These are phyloP conservation scores for Oscheius sp. DNA, from an alignment of 1,140 invertebrate species.

Conservation along the genomic window DNA sequence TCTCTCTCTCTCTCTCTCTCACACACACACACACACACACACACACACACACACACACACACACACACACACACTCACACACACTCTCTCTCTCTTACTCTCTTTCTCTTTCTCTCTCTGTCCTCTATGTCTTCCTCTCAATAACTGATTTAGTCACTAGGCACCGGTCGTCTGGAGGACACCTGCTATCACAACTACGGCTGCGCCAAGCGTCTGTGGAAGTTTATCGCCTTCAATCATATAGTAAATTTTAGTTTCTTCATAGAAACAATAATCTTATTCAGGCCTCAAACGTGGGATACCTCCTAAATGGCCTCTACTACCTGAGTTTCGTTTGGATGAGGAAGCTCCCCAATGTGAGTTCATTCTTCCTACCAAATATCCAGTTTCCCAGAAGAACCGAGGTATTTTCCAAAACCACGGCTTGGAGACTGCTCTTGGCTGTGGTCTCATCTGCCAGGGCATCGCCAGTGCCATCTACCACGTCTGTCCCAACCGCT, in stretches of 20 bases:
- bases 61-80: too few relatives aligned
- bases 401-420: not conserved
- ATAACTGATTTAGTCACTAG: not conserved
- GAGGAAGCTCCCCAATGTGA: not conserved
- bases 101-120: not conserved
- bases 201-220: not conserved
- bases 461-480: not conserved
- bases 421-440: not conserved
- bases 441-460: not conserved
- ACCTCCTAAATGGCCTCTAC: not conserved
- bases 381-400: not conserved
- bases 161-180: not conserved
- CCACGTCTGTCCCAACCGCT: not conserved
- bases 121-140: not conserved
- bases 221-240: not conserved
- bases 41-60: too few relatives aligned
- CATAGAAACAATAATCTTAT: not conserved
- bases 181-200: conserved; percentile 4
- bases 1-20: too few relatives aligned
- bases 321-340: not conserved
- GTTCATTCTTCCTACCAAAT: not conserved
- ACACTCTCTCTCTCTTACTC: too few relatives aligned
- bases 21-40: too few relatives aligned
- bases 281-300: not conserved
- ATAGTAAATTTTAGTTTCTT: not conserved